Conservation (phyloP, 2,888 invertebrate genomes). For the Urechis unicinctus region DNA sequence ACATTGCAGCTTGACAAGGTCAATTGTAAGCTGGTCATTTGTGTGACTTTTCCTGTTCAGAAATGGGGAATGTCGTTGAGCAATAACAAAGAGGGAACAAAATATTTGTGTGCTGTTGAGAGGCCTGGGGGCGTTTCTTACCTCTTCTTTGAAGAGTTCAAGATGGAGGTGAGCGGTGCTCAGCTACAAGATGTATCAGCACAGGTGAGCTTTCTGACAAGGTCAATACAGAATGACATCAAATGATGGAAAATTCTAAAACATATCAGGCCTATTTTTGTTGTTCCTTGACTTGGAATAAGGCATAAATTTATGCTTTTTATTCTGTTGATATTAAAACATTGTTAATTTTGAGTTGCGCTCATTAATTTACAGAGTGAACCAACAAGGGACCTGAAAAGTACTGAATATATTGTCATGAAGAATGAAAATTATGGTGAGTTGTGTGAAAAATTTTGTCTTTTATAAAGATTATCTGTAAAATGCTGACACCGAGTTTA, state of each 20-base stretch:
- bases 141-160: constrained; percentile 15
- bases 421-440: constrained; percentile 2
- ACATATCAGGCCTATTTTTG: too few relatives aligned
- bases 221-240: too few relatives aligned
- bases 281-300: too few relatives aligned
- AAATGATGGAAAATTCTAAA: too few relatives aligned
- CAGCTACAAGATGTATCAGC: constrained; percentile 1
- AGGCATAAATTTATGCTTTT: too few relatives aligned
- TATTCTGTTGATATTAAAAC: too few relatives aligned
- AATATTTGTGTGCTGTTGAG: constrained; percentile 8
- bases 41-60: background rate
- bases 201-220: too few relatives aligned
- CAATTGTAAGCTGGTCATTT: too few relatives aligned
- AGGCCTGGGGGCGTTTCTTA: constrained; percentile 12
- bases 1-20: too few relatives aligned
- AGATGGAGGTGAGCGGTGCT: constrained; percentile 1
- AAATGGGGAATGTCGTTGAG: constrained; percentile 7
- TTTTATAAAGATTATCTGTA: too few relatives aligned
- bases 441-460: too few relatives aligned
- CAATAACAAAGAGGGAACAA: background rate
- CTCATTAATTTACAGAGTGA: background rate
- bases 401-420: constrained; percentile 5
- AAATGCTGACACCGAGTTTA: too few relatives aligned
- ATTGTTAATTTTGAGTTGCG: background rate
- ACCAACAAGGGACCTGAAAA: constrained; percentile 3